phyloP scores from a whole-genome alignment of 2,888 invertebrate species.

The Balanococcus diminutus region DNA sequence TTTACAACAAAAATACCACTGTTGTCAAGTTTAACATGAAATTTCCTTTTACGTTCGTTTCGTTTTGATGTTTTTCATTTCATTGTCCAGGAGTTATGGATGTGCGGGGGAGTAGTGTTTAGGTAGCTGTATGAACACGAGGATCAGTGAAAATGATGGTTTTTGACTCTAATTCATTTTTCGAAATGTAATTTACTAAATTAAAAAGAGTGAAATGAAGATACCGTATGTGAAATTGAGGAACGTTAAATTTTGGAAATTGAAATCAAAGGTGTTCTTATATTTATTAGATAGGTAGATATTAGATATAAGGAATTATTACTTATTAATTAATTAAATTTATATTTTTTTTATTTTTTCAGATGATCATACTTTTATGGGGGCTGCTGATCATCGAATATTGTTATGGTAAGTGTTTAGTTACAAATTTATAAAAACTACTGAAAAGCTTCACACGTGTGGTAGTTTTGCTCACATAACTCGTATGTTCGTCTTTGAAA shows the following conservation, averaged over 20 bases:
- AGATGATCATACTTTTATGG: constrained; percentile 38
- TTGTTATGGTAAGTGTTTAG: constrained; percentile 1
- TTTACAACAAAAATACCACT: constrained; percentile 8
- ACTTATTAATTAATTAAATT: neutral
- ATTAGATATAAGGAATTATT: too few species aligned
- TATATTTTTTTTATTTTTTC: neutral
- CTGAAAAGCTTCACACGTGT: too few species aligned
- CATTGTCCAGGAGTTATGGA: constrained; percentile 1
- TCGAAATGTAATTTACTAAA: constrained; percentile 18
- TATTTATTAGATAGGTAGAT: too few species aligned
- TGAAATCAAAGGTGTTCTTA: neutral
- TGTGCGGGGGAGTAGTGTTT: neutral
- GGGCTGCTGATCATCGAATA: constrained; percentile 33
- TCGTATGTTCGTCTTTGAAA: too few species aligned
- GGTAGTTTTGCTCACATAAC: too few species aligned
- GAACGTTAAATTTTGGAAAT: neutral
- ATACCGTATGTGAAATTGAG: neutral
- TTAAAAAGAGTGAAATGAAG: constrained; percentile 13
- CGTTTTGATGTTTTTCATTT: constrained; percentile 28
- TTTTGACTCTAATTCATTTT: constrained; percentile 19
- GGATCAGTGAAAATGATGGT: constrained; percentile 16
- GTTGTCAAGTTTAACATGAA: constrained; percentile 16
- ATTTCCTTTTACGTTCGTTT: constrained; percentile 12
- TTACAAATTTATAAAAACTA: too few species aligned
- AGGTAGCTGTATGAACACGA: neutral